These are phyloP conservation scores for Montipora capitata DNA, from an alignment of 92 coral and sea anemone genomes.

Conservation along the genomic window DNA sequence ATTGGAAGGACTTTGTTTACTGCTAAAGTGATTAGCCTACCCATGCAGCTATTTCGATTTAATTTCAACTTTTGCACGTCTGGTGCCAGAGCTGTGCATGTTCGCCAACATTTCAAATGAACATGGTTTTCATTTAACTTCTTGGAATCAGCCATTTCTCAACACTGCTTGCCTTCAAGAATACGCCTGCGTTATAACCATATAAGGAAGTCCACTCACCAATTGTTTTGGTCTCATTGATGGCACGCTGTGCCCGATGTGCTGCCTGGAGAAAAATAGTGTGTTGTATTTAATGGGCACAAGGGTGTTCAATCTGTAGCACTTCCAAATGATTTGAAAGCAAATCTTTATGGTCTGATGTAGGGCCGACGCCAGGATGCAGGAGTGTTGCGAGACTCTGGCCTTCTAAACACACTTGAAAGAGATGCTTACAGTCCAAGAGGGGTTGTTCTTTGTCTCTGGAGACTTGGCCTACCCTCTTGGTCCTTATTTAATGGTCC, in stretches of 20 bases:
- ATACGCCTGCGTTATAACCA: no score
- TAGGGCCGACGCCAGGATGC: slow-evolving; percentile 46
- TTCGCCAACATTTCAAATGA: background rate
- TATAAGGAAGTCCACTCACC: background rate
- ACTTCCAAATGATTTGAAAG: no score
- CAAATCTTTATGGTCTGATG: background rate
- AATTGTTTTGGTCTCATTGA: slow-evolving; percentile 20
- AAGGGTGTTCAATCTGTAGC: no score
- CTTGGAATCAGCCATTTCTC: slow-evolving; percentile 61
- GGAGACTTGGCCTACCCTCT: slow-evolving; percentile 2
- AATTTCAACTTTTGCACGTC: no score
- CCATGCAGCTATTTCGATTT: no score
- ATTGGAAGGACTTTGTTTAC: slow-evolving; percentile 51
- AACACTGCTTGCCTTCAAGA: slow-evolving; percentile 30
- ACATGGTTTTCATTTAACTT: slow-evolving; percentile 48
- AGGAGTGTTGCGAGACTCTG: slow-evolving; percentile 55
- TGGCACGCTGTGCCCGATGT: slow-evolving; percentile 1
- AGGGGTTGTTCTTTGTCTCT: slow-evolving; percentile 25
- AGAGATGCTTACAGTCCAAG: slow-evolving; percentile 39
- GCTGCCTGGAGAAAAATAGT: slow-evolving; percentile 1
- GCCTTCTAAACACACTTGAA: slow-evolving; percentile 20
- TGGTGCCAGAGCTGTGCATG: no score
- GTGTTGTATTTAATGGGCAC: no score
- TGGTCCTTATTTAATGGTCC: no score
- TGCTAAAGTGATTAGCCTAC: slow-evolving; percentile 36